Conservation (phyloP, 2,888 invertebrate species). For the Boloria euphrosyne region DNA sequence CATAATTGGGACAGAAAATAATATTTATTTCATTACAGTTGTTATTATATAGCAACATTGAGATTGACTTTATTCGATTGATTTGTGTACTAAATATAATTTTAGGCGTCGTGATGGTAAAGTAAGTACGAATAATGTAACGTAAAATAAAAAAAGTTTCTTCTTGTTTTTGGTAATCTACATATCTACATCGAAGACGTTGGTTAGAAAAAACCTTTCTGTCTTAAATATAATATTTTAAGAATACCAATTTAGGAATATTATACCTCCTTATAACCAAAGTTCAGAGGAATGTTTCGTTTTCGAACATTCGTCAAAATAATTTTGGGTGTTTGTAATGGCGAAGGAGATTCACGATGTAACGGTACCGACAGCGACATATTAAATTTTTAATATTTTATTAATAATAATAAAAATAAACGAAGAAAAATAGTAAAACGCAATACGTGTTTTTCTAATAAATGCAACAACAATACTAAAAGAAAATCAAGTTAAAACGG, state of each 20-base stretch:
- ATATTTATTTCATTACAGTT: not conserved
- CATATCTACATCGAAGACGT: too few relatives aligned
- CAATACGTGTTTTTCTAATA: slow-evolving; percentile 3
- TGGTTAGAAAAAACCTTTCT: not conserved
- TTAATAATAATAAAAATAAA: not conserved
- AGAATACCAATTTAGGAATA: slow-evolving; percentile 2
- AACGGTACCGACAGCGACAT: not conserved
- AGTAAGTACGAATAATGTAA: too few relatives aligned
- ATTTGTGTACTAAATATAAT: too few relatives aligned
- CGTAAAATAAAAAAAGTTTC: too few relatives aligned
- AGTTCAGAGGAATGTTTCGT: slow-evolving; percentile 25
- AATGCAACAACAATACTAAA: slow-evolving; percentile 22
- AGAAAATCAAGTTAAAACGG: slow-evolving; percentile 13
- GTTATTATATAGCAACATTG: not conserved
- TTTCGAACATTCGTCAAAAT: slow-evolving; percentile 33
- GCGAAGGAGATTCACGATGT: slow-evolving; percentile 2
- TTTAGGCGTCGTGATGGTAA: too few relatives aligned
- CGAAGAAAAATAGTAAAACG: not conserved
- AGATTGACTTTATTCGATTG: too few relatives aligned
- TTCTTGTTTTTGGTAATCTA: too few relatives aligned
- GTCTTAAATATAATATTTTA: not conserved
- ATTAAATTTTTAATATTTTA: slow-evolving; percentile 1
- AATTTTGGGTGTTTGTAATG: slow-evolving; percentile 33
- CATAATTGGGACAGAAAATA: slow-evolving; percentile 29
- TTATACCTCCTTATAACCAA: slow-evolving; percentile 21